Percentiles rank a stretch among this genome's conserved stretches.
Evolutionary conservation across 2,888 invertebrate species (phyloP).

Genomic region (Caenorhabditis sp.): DNA sequence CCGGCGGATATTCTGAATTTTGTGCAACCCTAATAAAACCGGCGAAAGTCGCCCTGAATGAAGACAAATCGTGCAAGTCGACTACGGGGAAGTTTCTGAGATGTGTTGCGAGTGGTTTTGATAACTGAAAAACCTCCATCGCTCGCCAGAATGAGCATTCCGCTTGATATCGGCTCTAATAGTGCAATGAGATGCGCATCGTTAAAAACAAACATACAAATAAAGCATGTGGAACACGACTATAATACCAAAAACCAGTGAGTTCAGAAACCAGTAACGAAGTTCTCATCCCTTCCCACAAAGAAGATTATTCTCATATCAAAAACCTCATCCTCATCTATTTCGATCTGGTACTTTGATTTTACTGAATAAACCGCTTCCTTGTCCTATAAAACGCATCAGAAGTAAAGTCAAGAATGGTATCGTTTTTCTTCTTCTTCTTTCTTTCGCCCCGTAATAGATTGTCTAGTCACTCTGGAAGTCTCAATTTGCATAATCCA

Average conservation of each 20-base stretch:
- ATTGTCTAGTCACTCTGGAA: conserved; percentile 32
- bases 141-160: no score
- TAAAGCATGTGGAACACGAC: no score
- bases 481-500: conserved; percentile 32
- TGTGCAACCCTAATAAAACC: background rate
- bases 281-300: background rate
- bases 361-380: no score
- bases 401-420: background rate
- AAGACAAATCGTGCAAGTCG: background rate
- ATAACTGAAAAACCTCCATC: no score
- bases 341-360: background rate
- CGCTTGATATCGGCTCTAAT: no score
- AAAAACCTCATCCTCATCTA: background rate
- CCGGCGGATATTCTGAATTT: conserved; percentile 7
- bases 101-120: background rate
- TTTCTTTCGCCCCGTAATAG: conserved; percentile 5
- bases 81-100: background rate
- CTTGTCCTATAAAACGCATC: background rate
- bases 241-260: background rate
- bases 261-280: background rate
- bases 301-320: conserved; percentile 3
- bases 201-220: no score
- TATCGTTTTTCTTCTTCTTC: background rate
- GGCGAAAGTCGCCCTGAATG: background rate
- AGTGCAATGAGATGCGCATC: no score